phyloP scores from a whole-genome alignment of 2,113 vertebrate genomes.

The Macquaria australasica region DNA sequence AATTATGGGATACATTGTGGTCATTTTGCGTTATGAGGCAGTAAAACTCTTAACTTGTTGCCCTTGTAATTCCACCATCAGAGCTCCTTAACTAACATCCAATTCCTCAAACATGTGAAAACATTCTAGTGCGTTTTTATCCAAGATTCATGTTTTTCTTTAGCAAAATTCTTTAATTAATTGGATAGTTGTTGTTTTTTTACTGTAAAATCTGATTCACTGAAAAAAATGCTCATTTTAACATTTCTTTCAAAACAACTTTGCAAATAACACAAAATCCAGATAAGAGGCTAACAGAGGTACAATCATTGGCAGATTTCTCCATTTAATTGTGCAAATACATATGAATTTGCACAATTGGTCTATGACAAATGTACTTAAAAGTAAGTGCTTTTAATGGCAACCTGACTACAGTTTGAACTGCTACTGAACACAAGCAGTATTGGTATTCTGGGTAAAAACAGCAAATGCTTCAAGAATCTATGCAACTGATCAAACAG shows the following conservation, averaged over 20 bases:
- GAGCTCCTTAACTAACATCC: not conserved
- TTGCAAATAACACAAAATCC: not conserved
- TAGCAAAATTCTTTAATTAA: not conserved
- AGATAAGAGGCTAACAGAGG: not conserved
- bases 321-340: too few species aligned
- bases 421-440: not conserved
- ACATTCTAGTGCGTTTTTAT: not conserved
- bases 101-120: not conserved
- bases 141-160: not conserved
- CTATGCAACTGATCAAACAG: not conserved
- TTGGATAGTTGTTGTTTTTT: too few species aligned
- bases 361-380: not conserved
- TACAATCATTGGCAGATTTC: not conserved
- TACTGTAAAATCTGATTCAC: not conserved
- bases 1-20: conserved; percentile 36
- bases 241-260: too few species aligned
- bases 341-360: not conserved
- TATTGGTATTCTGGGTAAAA: not conserved
- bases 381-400: not conserved
- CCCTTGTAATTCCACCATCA: conserved; percentile 34
- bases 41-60: conserved; percentile 6
- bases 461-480: not conserved
- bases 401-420: not conserved
- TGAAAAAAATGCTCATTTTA: not conserved
- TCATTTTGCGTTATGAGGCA: conserved; percentile 22